Evolutionary conservation across 1,140 invertebrate species (phyloP), one percentile per base, ranked within the genome.

Genomic region (Drosophila pseudoobscura): DNA sequence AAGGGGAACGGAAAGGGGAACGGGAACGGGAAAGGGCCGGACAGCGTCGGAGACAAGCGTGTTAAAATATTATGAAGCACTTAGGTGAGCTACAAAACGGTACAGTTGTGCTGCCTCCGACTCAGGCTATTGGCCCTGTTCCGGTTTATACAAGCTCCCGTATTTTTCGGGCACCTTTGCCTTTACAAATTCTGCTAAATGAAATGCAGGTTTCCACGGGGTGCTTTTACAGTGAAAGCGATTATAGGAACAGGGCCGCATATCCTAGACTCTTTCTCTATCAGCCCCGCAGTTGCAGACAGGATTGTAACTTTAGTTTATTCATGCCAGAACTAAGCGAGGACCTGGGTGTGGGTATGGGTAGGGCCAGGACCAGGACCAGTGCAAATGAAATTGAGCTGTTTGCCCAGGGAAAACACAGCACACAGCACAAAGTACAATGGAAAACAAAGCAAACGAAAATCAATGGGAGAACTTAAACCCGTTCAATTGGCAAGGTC

Each of bases 21-120:
- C 5, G 4, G 24, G 20, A 26, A 26, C 4, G 24, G 5, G 24
- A 26, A 26, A 26, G 35, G 31, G 15, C 50, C 35, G 41, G 52
- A 52, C 74, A 68, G 47, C 9, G 17, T 9, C 57, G 72, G 57
- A 57, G 70, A 75, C 75, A 54, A 71, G 64, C 62, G 78, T 78
- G 82, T 87, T 87, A 87, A 87, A 87, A 88, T 87, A 82, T 87
- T 87, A 87, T 87, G 78, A 87, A 87, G 82, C 82, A 87, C 82
- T 87, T 85, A 85, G 63, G 60, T 62, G 58, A 39, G 63, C 77
- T 69, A 76, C 77, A 69, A 80, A 85, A 84, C 68, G 61, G 73
- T 87, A 80, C 80, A 80, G 73, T 71, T 78, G 74, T 50, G 55
- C 57, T 3, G 31, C 31, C 24, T 11, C 22, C 15, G 22, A 41